These are phyloP conservation scores for Pyxicephalus adspersus DNA, from an alignment of 2,113 vertebrate species.

Conservation along the genomic window DNA sequence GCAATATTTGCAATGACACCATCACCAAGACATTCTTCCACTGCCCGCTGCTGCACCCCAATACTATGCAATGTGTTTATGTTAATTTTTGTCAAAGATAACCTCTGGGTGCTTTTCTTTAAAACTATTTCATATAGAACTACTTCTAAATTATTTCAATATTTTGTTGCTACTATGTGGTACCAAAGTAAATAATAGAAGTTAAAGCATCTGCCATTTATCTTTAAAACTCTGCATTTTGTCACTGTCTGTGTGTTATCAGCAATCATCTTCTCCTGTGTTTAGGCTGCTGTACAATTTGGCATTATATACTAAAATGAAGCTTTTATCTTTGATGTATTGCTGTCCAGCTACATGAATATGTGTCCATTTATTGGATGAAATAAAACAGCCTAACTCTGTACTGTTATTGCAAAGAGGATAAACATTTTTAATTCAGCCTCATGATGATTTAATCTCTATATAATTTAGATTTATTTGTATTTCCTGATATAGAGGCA, in stretches of 20 bases:
- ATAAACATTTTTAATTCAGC: too few relatives aligned
- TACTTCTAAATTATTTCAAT: background rate
- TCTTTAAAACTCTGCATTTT: slow-evolving; percentile 18
- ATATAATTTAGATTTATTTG: too few relatives aligned
- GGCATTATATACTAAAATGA: background rate
- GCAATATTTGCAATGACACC: too few relatives aligned
- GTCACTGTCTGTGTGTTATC: slow-evolving; percentile 27
- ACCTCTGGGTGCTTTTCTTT: background rate
- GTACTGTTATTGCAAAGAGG: too few relatives aligned
- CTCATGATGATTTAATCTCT: too few relatives aligned
- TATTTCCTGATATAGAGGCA: too few relatives aligned
- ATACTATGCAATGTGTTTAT: background rate
- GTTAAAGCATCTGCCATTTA: slow-evolving; percentile 1
- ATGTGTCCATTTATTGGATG: background rate
- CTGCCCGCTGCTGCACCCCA: background rate
- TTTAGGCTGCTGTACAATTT: slow-evolving; percentile 12
- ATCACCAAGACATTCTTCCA: too few relatives aligned
- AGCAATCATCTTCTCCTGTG: background rate
- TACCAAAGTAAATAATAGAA: slow-evolving; percentile 2
- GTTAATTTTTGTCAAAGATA: background rate
- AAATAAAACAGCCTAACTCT: too few relatives aligned
- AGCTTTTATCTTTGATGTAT: background rate
- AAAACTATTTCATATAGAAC: background rate
- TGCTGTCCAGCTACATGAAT: background rate
- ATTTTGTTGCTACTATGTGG: slow-evolving; percentile 23